Percentiles rank a stretch among this genome's conserved stretches.
Evolutionary conservation across 2,113 vertebrate genomes (phyloP).

Genomic region (Felis catus): DNA sequence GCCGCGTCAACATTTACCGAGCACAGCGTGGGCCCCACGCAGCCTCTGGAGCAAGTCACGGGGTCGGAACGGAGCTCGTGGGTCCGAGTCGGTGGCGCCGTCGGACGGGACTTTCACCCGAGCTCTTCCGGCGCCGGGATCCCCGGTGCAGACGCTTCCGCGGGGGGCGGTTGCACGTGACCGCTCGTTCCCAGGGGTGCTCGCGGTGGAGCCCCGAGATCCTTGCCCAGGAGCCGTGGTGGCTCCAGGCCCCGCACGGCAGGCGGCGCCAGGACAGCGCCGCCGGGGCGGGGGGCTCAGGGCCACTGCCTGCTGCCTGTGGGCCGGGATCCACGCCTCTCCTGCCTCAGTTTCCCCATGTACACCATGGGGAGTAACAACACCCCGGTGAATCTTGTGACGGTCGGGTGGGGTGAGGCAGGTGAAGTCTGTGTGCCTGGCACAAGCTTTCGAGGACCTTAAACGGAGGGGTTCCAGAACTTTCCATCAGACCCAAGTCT

Average conservation of each 20-base stretch:
- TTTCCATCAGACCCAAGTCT: not conserved
- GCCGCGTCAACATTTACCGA: not conserved
- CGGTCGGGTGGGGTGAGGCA: not conserved
- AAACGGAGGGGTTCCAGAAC: not conserved
- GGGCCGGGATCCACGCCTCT: not conserved
- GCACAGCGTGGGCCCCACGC: accelerated
- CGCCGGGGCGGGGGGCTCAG: accelerated
- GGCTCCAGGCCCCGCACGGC: accelerated
- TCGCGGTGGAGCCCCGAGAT: accelerated
- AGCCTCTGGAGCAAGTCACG: not conserved
- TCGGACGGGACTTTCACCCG: not conserved
- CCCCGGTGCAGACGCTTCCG: accelerated
- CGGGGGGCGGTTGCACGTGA: accelerated
- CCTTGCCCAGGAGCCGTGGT: accelerated
- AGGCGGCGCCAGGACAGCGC: accelerated
- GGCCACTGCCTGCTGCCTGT: not conserved
- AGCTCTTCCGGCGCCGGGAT: accelerated
- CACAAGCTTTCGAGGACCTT: not conserved
- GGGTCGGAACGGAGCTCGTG: accelerated
- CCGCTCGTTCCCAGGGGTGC: not conserved
- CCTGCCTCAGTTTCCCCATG: not conserved
- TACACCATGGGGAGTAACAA: not conserved
- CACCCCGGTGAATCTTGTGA: accelerated
- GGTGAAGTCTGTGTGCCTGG: not conserved
- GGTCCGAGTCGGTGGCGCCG: not conserved